These are phyloP conservation scores for Brotula barbata DNA, from an alignment of 2,797 vertebrate species.

Conservation along the genomic window DNA sequence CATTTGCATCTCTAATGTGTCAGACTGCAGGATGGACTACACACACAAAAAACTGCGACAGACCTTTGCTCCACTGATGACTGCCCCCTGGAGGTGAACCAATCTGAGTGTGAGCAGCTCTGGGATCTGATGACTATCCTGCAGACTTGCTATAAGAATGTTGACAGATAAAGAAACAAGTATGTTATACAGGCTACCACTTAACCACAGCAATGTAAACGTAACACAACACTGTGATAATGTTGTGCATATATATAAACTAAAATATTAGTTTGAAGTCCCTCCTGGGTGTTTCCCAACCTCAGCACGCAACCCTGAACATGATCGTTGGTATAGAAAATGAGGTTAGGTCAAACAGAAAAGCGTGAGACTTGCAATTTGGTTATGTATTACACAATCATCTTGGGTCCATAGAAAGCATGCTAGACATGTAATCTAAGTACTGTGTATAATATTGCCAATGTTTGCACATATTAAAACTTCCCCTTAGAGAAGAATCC, in stretches of 20 bases:
- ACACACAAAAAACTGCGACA: slow-evolving; percentile 2
- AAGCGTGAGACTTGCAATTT: slow-evolving; percentile 24
- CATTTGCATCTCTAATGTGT: neutral
- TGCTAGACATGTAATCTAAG: neutral
- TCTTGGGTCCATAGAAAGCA: slow-evolving; percentile 39
- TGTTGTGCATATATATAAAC: neutral
- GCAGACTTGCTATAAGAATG: slow-evolving; percentile 81
- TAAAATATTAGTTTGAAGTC: neutral
- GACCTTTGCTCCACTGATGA: slow-evolving; percentile 91
- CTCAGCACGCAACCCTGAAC: no score
- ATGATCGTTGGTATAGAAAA: neutral
- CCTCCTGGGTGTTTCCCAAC: no score
- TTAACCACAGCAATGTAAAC: slow-evolving; percentile 1
- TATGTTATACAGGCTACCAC: neutral
- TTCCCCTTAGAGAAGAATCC: no score
- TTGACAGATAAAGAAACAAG: slow-evolving; percentile 21
- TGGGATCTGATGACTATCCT: slow-evolving; percentile 78
- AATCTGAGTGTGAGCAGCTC: slow-evolving; percentile 82
- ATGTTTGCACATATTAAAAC: slow-evolving; percentile 43
- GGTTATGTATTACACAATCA: slow-evolving; percentile 44
- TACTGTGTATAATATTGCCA: slow-evolving; percentile 47
- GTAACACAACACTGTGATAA: neutral
- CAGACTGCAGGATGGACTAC: slow-evolving; percentile 1
- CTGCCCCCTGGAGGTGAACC: slow-evolving; percentile 88
- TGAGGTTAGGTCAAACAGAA: neutral